Evolutionary conservation across 2,888 invertebrate species (phyloP), one percentile per base, ranked within the genome.

Genomic region (Andrena praecox): DNA sequence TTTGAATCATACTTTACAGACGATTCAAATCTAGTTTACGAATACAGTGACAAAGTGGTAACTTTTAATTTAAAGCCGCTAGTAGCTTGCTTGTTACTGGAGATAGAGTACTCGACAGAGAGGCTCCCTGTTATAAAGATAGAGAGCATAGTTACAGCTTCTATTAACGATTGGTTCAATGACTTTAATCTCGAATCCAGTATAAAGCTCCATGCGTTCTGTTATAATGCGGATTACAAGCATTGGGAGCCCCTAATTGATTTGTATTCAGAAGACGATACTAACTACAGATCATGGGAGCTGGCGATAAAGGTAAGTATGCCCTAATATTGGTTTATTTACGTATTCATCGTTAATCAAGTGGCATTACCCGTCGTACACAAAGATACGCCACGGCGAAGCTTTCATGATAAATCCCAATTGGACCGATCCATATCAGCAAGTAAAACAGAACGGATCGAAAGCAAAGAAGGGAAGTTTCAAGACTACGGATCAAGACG

Each of bases 161-260:
- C 84, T 0, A 85, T 92, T 29, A 90, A 89, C 35, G 92, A 93
- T 33, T 89, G 92, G 88, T 89, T 89, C 50, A 91, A 91, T 62
- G 88, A 91, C 35, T 93, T 91, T 50, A 89, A 92, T 67, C 84
- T 92, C 27, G 91, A 93, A 80, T 90, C 92, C 16, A 86, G 89
- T 85, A 91, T 84, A 50, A 94, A 94, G 78, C 84, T 95, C 33
- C 95, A 96, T 87, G 94, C 95, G 3, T 95, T 95, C 33, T 96
- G 96, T 91, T 97, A 96, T 93, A 97, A 97, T 93, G 96, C 96
- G 88, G 95, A 95, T 62, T 94, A 96, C 68, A 95, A 95, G 68
- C 95, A 95, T 8, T 98, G 98, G 98, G 98, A 98, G 91, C 98
- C 98, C 0, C 93, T 98, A 0, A 93, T 98, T 0, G 98, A 98